Conservation (phyloP, 1,140 invertebrate species). For the Octopus bimaculoides region DNA sequence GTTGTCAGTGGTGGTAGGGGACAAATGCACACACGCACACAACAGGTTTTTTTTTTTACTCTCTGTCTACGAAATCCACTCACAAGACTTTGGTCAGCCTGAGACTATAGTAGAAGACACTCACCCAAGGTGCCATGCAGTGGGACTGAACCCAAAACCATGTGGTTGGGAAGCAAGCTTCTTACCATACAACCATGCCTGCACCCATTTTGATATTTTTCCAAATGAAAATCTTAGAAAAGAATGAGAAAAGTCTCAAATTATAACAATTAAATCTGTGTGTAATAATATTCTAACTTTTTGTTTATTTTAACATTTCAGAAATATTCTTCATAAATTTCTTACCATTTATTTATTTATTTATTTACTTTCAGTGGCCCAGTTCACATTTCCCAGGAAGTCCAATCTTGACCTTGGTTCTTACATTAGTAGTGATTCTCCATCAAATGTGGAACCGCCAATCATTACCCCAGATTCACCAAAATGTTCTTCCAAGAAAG, state of each 20-base stretch:
- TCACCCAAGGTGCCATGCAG: no score
- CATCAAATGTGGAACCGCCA: not conserved
- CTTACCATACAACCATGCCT: no score
- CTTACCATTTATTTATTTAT: not conserved
- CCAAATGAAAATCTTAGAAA: not conserved
- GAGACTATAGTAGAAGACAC: no score
- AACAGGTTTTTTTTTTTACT: no score
- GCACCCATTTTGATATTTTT: not conserved
- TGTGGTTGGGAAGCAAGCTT: no score
- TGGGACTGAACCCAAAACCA: no score
- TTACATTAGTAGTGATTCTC: slow-evolving; percentile 36
- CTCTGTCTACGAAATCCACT: no score
- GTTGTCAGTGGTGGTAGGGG: no score
- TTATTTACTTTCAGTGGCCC: slow-evolving; percentile 55
- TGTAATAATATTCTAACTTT: not conserved
- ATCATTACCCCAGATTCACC: slow-evolving; percentile 1
- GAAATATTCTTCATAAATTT: not conserved
- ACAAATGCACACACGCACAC: no score
- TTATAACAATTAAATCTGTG: not conserved
- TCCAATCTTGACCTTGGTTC: slow-evolving; percentile 61
- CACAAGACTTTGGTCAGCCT: no score
- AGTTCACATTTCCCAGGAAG: slow-evolving; percentile 82
- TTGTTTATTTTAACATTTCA: not conserved
- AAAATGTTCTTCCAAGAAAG: not conserved
- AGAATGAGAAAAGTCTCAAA: not conserved